These are phyloP conservation scores for Sminthurides bifidus DNA, from an alignment of 1,140 invertebrate genomes.

Conservation along the genomic window DNA sequence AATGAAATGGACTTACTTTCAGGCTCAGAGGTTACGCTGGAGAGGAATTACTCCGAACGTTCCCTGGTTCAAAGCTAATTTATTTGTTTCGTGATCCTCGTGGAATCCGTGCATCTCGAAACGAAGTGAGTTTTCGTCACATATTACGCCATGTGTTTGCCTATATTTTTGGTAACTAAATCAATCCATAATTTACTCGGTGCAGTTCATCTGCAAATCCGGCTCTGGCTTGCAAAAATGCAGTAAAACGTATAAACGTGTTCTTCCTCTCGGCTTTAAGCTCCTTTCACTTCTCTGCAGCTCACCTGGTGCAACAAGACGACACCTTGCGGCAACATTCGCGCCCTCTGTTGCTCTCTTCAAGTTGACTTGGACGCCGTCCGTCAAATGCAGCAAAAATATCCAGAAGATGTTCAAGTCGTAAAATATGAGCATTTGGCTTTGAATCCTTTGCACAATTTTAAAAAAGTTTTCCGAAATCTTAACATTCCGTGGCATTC, in stretches of 20 bases:
- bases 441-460: not conserved
- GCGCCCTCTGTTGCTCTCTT: too few relatives aligned
- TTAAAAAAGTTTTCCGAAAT: not conserved
- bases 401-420: not conserved
- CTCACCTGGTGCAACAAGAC: not conserved
- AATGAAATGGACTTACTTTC: too few relatives aligned
- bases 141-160: too few relatives aligned
- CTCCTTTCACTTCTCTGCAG: too few relatives aligned
- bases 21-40: not conserved
- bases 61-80: not conserved
- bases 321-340: not conserved
- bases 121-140: not conserved
- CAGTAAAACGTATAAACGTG: too few relatives aligned
- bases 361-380: too few relatives aligned
- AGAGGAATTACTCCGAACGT: not conserved
- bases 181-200: too few relatives aligned
- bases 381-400: too few relatives aligned
- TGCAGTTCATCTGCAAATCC: too few relatives aligned
- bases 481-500: not conserved
- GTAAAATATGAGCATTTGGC: conserved; percentile 6
- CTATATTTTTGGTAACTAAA: too few relatives aligned
- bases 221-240: too few relatives aligned
- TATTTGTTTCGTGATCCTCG: conserved; percentile 2
- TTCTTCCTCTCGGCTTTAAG: too few relatives aligned
- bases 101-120: not conserved